Base-by-base conservation (phyloP, 2,797 vertebrate species). In the Sciaenops ocellatus region DNA sequence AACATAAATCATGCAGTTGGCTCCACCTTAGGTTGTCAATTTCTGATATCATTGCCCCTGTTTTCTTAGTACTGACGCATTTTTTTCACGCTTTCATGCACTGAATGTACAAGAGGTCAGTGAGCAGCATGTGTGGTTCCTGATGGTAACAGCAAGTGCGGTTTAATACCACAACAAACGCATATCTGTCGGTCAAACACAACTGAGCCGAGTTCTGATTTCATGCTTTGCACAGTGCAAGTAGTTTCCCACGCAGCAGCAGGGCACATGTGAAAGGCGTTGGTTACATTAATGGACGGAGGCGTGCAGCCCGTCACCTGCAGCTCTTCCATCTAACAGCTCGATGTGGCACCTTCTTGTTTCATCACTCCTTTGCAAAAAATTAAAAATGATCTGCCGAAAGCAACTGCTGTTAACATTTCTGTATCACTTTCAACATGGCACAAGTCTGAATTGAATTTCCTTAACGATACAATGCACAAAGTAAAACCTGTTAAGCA, bases 81-180 rank as follows among this genome's bases (percentile, higher is more conserved):
- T 28, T 52, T 22, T 52, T 63, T 11, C 5, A 34, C 9, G 22
- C 38, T 48, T 63, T 30, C 12, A 50, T 51, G 28, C 22, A 11
- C 20, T n/a, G 8, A 6, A 56, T 17, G 9, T 20, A 5, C 10
- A 18, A n/a, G 12, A 51, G 15, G 9, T 30, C 17, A 69, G 22
- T 20, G 18, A 48, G 55, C 67, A 71, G 30, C 41, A 5, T 18
- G 1, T 66, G 3, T 47, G 62, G 55, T 46, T 54, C 30, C n/a
- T 15, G 41, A 13, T 62, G n/a, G 16, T 26, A 47, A 46, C 20
- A 5, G 20, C 34, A 8, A 16, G 26, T 56, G 38, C 0, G 3
- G 6, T 70, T 69, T 60, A 26, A 66, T 26, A 42, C 54, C 56
- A 6, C 42, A 67, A 18, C 42, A 69, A 80, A 24, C 41, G 3